These are phyloP conservation scores for Atractosteus spatula DNA, from an alignment of 2,113 vertebrate genomes.

Conservation along the genomic window DNA sequence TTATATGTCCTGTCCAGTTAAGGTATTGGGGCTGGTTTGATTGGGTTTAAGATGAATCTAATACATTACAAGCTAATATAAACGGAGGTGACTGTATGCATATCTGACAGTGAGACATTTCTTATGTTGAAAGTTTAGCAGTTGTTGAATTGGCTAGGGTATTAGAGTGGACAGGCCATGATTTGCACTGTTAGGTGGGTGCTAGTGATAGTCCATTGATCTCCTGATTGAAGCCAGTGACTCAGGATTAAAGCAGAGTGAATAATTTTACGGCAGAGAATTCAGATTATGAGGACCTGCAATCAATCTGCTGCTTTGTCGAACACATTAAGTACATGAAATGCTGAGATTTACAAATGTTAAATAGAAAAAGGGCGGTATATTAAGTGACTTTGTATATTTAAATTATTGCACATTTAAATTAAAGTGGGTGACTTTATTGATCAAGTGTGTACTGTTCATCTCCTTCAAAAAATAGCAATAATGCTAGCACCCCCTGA, in stretches of 20 bases:
- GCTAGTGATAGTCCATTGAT: conserved; percentile 43
- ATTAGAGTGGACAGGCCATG: conserved; percentile 44
- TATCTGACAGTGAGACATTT: no score
- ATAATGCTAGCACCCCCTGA: no score
- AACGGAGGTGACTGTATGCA: neutral
- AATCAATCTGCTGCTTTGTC: conserved; percentile 1
- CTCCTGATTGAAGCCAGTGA: conserved; percentile 44
- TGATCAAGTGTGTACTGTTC: no score
- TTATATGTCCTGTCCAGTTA: neutral
- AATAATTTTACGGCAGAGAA: conserved; percentile 14
- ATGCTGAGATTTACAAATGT: neutral
- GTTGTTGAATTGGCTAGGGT: conserved; percentile 36
- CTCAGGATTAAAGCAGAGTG: conserved; percentile 25
- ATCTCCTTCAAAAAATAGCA: no score
- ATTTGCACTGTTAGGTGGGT: conserved; percentile 43
- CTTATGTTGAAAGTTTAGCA: neutral
- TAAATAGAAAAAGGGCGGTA: no score
- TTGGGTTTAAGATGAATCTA: conserved; percentile 2
- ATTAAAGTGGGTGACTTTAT: no score
- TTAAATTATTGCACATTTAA: no score
- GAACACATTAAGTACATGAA: neutral
- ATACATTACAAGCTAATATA: neutral
- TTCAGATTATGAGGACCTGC: conserved; percentile 8
- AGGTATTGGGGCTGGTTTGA: neutral
- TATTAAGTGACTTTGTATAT: no score